Base-by-base conservation (phyloP, 2,113 vertebrate genomes). In the Pelmatolapia mariae region DNA sequence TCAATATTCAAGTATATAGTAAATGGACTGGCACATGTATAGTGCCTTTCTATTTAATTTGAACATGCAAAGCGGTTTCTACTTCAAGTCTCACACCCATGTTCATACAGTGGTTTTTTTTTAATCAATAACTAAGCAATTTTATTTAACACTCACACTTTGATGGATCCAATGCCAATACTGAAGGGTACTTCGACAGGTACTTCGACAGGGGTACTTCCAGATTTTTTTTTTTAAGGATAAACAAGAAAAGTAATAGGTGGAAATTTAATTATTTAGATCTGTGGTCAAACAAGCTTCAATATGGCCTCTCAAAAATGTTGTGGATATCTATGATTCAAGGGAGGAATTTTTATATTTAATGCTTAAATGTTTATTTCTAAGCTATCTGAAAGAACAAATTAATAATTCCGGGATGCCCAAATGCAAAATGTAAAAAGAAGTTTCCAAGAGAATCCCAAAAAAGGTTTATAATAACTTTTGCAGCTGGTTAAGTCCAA, bases 391-490 rank as follows among this genome's bases (percentile, higher is more conserved):
- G 15, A 73, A 45, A 45, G n/a, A 71, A 71, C 5, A 24, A 6
- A 43, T 15, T 1, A 71, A 43, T 1, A 16, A 43, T 71, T 1
- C n/a, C 66, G 0, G 36, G 7, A 71, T 71, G 19, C 11, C 33
- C 19, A 15, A 9, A 40, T 40, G 63, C 19, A 68, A 68, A 68
- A 5, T 68, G 2, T 71, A 71, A 43, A 15, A 68, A 68, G 38
- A 73, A 0, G 38, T 45, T 26, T 45, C 22, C 40, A 73, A 45
- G 5, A 45, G 0, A 73, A 11, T 16, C 22, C 22, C 66, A 10
- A 45, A 71, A 73, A 2, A 10, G 6, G 66, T 45, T 73, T 45
- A 6, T 26, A 73, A 45, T 26, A 45, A 45, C 40, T 18, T 73
- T 71, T 71, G 13, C 8, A 26, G 68, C 68, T 45, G 68, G 8